Evolutionary conservation across 2,797 vertebrate genomes (phyloP), one percentile per base, ranked within the genome.

Genomic region (Bradypodion pumilum): DNA sequence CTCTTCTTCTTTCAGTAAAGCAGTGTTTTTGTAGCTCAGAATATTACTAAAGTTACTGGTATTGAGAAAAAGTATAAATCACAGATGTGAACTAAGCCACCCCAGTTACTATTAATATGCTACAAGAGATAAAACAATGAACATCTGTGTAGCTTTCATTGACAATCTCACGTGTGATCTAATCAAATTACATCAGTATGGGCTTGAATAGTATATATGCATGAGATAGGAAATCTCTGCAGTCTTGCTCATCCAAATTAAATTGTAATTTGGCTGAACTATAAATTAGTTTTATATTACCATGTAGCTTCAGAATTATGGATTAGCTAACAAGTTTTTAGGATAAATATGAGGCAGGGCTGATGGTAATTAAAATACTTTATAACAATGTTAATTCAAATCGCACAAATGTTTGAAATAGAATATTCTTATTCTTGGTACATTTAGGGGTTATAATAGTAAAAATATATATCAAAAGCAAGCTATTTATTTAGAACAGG

Each of bases 141-240:
- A 90, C 70, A 49, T 59, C 49, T 59, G 13, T 40, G 0, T 2
- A 42, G 74, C 69, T 72, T 81, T 1, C 0, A 44, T 77, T 4
- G 25, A 32, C 40, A 82, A 27, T 32, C 3, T 60, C 32, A 83
- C 49, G 49, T 77, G 44, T 56, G 52, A 85, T 78, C 80, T 84
- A 78, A 68, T 60, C 35, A 85, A 80, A 10, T 62, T 85, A 52
- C 0, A 0, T 79, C 92, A 29, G 88, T 85, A 86, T 78, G 81
- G 81, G 74, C 90, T 86, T 90, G 89, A 4, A 42, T 70, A 1
- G n/a, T 37, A 85, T 75, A 63, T 78, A 10, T 78, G 62, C 62
- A 37, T 92, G 86, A 82, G 42, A 82, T 91, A 85, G 82, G 37
- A 82, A 91, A 90, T 87, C 78, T 75, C 78, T 76, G 75, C 86